Evolutionary conservation across 2,888 invertebrate species (phyloP).

Genomic region (Trypoxylon attenuatum): DNA sequence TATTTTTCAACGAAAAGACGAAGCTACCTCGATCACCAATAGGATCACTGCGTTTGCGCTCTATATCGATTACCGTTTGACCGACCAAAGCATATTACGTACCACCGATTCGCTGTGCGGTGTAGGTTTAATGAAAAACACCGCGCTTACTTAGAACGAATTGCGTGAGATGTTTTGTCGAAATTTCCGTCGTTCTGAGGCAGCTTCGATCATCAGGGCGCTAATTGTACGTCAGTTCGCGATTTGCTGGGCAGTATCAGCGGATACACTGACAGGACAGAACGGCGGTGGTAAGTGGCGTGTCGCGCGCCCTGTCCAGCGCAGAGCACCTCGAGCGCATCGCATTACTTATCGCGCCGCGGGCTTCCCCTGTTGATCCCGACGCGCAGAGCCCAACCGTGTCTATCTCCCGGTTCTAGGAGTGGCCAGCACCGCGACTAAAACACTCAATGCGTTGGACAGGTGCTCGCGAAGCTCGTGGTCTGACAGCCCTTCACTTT

Average conservation of each 20-base stretch:
- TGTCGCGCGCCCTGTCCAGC: constrained; percentile 32
- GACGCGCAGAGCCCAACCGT: too few relatives aligned
- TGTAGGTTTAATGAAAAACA: constrained; percentile 62
- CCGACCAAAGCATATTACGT: constrained; percentile 47
- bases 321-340: constrained; percentile 39
- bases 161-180: too few relatives aligned
- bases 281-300: constrained; percentile 31
- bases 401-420: constrained; percentile 48
- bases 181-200: too few relatives aligned
- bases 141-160: constrained; percentile 59
- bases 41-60: constrained; percentile 7
- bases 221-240: too few relatives aligned
- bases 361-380: too few relatives aligned
- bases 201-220: too few relatives aligned
- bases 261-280: too few relatives aligned
- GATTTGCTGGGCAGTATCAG: too few relatives aligned
- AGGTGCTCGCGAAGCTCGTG: constrained; percentile 48
- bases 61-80: constrained; percentile 58
- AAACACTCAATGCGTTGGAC: constrained; percentile 51
- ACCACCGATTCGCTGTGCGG: too few relatives aligned
- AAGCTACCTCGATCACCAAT: background rate
- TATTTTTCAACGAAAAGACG: constrained; percentile 15
- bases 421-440: constrained; percentile 40
- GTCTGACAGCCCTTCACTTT: constrained; percentile 52
- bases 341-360: constrained; percentile 50